Base-by-base conservation (phyloP, 2,113 vertebrate genomes). In the Callorhinus ursinus region DNA sequence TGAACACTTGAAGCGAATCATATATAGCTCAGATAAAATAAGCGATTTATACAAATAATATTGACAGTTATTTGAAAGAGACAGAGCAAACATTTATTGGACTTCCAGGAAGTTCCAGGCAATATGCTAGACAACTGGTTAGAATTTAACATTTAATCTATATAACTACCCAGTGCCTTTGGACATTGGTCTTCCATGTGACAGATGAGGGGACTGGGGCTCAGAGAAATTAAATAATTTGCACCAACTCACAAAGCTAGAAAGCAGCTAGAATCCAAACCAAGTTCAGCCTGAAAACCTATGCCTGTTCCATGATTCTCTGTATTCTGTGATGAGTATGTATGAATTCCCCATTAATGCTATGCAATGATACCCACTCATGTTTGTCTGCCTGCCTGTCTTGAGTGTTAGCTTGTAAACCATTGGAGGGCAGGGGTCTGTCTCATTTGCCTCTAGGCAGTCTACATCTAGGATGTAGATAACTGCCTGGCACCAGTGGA, bases 11-110 rank as follows among this genome's bases (percentile, higher is more conserved):
- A 88, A 11, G 31, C 16, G 12, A 85, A 69, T 95, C 21, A 82
- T 42, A 19, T 31, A 82, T 16, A 86, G 42, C 49, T 91, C 63
- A 59, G n/a, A n/a, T 77, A 77, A 81, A 92, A 77, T 65, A 90
- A 77, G 76, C 11, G 71, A 33, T 59, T 53, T 59, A 12, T 10
- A 46, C 28, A 95, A 83, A 65, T 72, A 77, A 46, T 14, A 36
- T 5, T n/a, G 24, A 72, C 53, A 65, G 36, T 77, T 90, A 77
- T 67, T 95, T 94, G 26, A 92, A 97, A 95, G 71, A 91, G 53
- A 82, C 15, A 80, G 26, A 94, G 49, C 42, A 36, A 92, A 77
- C 33, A 94, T 72, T 87, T 72, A 42, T 53, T 36, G 28, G 31
- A 7, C 51, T 90, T 80, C 28, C 80, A 74, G 22, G n/a, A 96